Base-by-base conservation (phyloP, 2,797 vertebrate species). In the Clamator glandarius region DNA sequence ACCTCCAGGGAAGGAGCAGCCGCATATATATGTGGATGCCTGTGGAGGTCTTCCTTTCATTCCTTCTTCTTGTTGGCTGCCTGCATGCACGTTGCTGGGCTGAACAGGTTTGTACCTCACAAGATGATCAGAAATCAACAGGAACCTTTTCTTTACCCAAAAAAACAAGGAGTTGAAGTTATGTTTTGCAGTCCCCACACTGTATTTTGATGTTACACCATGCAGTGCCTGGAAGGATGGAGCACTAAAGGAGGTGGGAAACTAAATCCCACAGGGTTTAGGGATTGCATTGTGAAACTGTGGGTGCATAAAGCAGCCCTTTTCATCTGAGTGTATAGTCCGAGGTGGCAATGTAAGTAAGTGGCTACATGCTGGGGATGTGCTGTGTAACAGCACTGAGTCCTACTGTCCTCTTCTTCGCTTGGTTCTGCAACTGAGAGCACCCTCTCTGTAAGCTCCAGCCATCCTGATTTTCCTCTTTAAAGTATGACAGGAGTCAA, bases 191-290 rank as follows among this genome's bases (percentile, higher is more conserved):
- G 85, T 80, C 80, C 50, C 18, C 2, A 6, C 0, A 2, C 31
- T 68, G 28, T 84, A 5, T 87, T 93, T 91, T 0, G 1, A 12
- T 1, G 0, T 67, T 28, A 6, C 28, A 35, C 51, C 0, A 0
- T 63, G 42, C 39, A 8, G 25, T 29, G 11, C 39, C 16, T 18
- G 35, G 28, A 57, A 62, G 44, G 59, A 66, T 14, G 8, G n/a
- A 44, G 28, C 0, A 44, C 42, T 44, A 44, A 16, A 44, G 42
- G 42, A 42, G 13, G 42, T 11, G 42, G 42, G 42, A 44, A 87
- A 69, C 46, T 63, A 12, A 91, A 93, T 58, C 61, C 78, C 41
- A 1, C n/a, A 28, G 35, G 58, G 57, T 84, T 89, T 64, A 42
- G 75, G 36, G 46, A 15, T 54, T 78, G 39, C 41, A 18, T 48